Percentiles rank a stretch among this genome's conserved stretches.
Conservation (phyloP, 1,140 invertebrate species). For the Scaptomyza graminum region DNA sequence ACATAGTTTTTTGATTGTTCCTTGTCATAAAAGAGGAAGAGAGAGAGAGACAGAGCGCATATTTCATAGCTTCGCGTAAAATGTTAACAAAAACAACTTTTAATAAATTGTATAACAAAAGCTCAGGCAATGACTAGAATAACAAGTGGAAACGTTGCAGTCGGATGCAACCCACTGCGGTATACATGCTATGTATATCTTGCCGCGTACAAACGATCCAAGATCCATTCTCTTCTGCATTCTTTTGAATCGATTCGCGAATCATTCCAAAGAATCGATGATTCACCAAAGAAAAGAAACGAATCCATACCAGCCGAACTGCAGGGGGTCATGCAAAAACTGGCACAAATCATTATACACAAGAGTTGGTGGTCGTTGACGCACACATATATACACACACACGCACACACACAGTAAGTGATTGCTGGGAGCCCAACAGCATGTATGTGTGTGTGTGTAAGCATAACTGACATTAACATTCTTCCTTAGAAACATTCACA, state of each 20-base stretch:
- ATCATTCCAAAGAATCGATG: too few relatives aligned
- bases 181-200: too few relatives aligned
- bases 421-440: conserved; percentile 8
- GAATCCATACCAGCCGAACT: too few relatives aligned
- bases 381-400: conserved; percentile 19
- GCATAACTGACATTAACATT: conserved; percentile 35
- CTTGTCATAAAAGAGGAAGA: conserved; percentile 1
- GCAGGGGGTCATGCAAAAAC: conserved; percentile 22
- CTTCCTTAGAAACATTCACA: too few relatives aligned
- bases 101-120: conserved; percentile 68
- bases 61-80: conserved; percentile 35
- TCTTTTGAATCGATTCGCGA: too few relatives aligned
- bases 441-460: conserved; percentile 14
- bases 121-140: conserved; percentile 13
- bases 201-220: too few relatives aligned
- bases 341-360: conserved; percentile 62
- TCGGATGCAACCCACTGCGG: too few relatives aligned
- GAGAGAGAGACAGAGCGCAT: background rate
- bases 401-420: background rate
- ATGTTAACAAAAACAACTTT: conserved; percentile 41
- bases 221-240: too few relatives aligned
- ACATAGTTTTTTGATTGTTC: background rate
- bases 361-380: conserved; percentile 40
- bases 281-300: too few relatives aligned
- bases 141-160: too few relatives aligned